A percentile compares a stretch with the other conserved stretches of the same genome.
Conservation (phyloP, 2,113 vertebrate genomes). For the Myrmophylax atrothorax region DNA sequence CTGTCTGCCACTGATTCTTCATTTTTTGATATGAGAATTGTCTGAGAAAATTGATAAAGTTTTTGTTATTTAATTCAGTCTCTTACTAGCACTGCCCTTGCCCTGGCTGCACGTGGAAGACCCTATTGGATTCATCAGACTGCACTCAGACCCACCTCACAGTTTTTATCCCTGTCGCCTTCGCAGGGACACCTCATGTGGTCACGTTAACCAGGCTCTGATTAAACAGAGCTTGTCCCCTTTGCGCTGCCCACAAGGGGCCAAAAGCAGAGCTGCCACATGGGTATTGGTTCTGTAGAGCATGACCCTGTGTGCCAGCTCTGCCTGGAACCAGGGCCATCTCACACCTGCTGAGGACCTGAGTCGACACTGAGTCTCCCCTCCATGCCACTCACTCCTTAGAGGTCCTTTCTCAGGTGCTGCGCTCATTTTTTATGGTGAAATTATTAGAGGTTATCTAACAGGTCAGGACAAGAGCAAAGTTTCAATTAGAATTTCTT, state of each 20-base stretch:
- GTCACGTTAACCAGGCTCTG: neutral
- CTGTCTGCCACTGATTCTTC: neutral
- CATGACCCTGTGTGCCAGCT: neutral
- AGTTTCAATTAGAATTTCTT: neutral
- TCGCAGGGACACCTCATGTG: accelerated
- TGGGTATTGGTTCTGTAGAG: neutral
- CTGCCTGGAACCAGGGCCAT: neutral
- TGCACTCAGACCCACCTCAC: neutral
- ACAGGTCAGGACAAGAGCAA: neutral
- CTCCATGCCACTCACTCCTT: neutral
- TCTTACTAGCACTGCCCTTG: neutral
- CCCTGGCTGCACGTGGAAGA: neutral
- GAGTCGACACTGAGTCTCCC: neutral
- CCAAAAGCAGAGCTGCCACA: neutral
- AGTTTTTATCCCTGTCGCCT: neutral
- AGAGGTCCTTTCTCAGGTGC: neutral
- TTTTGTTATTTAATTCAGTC: neutral
- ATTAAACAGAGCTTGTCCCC: neutral
- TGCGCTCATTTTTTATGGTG: neutral
- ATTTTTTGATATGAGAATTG: neutral
- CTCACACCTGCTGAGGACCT: neutral
- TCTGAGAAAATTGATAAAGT: neutral
- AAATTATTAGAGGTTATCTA: neutral
- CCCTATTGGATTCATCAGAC: accelerated
- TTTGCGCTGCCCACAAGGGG: accelerated